Percentiles rank a stretch among this genome's conserved stretches.
Conservation (phyloP, 2,888 invertebrate genomes). For the Tachina lurida region DNA sequence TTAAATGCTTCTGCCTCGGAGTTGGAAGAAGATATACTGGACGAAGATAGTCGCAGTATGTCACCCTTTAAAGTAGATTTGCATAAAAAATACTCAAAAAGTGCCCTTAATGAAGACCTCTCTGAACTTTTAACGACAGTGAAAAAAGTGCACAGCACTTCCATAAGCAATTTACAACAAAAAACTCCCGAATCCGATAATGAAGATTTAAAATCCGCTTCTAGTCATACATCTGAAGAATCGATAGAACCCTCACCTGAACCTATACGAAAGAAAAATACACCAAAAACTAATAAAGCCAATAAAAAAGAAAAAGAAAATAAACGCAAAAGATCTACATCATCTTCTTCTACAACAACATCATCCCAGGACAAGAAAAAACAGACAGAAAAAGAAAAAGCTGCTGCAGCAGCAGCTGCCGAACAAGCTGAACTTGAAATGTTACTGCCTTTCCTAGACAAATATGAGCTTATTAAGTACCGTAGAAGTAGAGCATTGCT, state of each 20-base stretch:
- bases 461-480: conserved; percentile 86
- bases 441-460: conserved; percentile 83
- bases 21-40: conserved; percentile 77
- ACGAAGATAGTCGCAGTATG: conserved; percentile 80
- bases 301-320: conserved; percentile 69
- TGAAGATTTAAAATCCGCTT: conserved; percentile 78
- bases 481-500: conserved; percentile 84
- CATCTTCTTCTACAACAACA: conserved; percentile 58
- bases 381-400: conserved; percentile 73
- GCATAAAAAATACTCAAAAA: conserved; percentile 83
- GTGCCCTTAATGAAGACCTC: conserved; percentile 81
- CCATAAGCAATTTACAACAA: conserved; percentile 66
- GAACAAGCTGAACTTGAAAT: conserved; percentile 79
- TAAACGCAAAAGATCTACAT: conserved; percentile 68
- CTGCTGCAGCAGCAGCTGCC: conserved; percentile 77
- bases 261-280: conserved; percentile 55
- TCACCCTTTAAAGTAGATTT: conserved; percentile 82
- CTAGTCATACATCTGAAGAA: conserved; percentile 75
- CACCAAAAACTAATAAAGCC: conserved; percentile 50
- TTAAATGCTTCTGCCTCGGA: conserved; percentile 79
- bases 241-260: conserved; percentile 64
- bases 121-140: conserved; percentile 79
- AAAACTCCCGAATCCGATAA: conserved; percentile 74
- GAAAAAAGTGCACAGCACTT: conserved; percentile 77
- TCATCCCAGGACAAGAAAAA: conserved; percentile 65